Evolutionary conservation across 2,113 vertebrate genomes (phyloP).

Genomic region (Ciconia stormi): DNA sequence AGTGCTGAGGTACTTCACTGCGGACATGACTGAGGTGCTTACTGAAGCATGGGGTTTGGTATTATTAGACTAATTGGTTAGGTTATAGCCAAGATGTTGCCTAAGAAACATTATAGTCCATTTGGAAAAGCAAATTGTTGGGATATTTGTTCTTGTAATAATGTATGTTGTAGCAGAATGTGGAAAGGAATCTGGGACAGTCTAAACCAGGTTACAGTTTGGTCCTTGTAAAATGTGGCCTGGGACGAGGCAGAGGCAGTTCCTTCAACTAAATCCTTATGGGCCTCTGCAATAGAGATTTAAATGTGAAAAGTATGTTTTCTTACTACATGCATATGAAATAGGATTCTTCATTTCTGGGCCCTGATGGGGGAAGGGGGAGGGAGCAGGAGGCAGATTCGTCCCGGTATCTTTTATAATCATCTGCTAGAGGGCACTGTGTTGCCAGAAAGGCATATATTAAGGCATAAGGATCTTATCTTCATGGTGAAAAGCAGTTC

Average conservation of each 20-base stretch:
- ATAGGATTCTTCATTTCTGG: neutral
- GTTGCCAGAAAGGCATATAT: neutral
- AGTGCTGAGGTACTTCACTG: neutral
- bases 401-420: neutral
- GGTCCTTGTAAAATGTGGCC: neutral
- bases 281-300: neutral
- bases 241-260: neutral
- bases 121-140: neutral
- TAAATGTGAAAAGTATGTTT: neutral
- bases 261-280: neutral
- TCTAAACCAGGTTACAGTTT: neutral
- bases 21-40: neutral
- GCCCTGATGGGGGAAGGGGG: fast-evolving
- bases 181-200: neutral
- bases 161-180: neutral
- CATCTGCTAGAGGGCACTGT: neutral
- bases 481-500: fast-evolving
- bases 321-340: neutral
- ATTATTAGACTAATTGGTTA: neutral
- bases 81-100: neutral
- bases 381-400: fast-evolving
- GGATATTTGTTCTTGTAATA: neutral
- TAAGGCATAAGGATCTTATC: neutral
- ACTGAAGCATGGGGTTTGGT: neutral
- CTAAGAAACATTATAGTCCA: neutral